Percentiles rank a stretch among this genome's conserved stretches.
Evolutionary conservation across 2,113 vertebrate genomes (phyloP).

Genomic region (Hemiscyllium ocellatum): DNA sequence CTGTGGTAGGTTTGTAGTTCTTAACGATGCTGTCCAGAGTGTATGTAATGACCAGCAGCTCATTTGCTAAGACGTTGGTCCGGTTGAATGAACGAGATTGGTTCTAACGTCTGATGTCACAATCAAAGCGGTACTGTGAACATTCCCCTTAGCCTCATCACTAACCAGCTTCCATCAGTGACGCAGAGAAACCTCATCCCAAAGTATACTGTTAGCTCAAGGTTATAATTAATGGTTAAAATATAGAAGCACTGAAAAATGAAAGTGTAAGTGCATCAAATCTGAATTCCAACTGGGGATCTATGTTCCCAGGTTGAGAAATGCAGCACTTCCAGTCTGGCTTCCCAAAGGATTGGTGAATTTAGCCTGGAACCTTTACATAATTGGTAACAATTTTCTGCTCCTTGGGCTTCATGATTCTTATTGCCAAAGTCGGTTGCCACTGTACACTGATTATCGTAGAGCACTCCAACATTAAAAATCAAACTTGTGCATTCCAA

Average conservation of each 20-base stretch:
- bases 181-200: neutral
- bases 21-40: neutral
- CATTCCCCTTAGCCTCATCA: neutral
- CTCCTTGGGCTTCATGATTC: neutral
- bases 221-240: neutral
- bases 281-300: neutral
- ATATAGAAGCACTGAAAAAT: neutral
- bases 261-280: neutral
- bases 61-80: neutral
- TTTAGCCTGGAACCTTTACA: neutral
- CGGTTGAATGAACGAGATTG: neutral
- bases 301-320: neutral
- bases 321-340: neutral
- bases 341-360: neutral
- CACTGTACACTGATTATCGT: neutral
- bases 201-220: neutral
- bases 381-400: neutral
- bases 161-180: neutral
- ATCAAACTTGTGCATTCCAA: neutral
- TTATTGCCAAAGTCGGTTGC: neutral
- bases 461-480: neutral
- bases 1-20: no score
- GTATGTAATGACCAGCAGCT: neutral
- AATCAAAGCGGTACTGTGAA: neutral
- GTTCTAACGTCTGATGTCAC: neutral